Evolutionary conservation across 2,797 vertebrate species (phyloP), one percentile per base, ranked within the genome.

Genomic region (Gadopsis bispinosus): DNA sequence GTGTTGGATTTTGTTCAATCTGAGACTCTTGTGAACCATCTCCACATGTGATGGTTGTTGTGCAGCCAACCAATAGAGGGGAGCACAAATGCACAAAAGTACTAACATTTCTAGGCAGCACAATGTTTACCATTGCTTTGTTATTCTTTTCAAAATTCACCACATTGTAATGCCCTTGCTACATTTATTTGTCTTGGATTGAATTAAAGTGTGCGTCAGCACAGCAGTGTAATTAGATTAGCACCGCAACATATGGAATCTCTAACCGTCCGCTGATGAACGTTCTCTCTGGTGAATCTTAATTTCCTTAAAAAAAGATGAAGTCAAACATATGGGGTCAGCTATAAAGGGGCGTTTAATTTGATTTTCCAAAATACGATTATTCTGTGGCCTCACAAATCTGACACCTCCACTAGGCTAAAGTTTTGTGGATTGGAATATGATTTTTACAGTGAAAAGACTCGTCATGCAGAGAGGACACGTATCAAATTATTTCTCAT

Each of bases 291-390:
- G 37, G 77, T 37, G 61, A 79, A 71, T 33, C 85, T 85, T 77
- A 13, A 79, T 82, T 84, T 80, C 73, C 53, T 43, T 62, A 48
- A 77, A 75, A 56, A 56, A 75, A 75, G 33, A 88, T 80, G 61
- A 83, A 82, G 62, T 71, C 55, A 81, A 88, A 90, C 80, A 87
- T 77, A 80, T 82, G 69, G 75, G 79, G 59, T 83, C 77, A 83
- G 66, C 79, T 87, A 63, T 84, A 88, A 88, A 67, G 45, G 66
- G 19, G 39, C 67, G 59, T 85, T 81, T 75, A 77, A 88, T 86
- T 82, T 80, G 35, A 86, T 79, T 73, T 84, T 68, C 47, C 69
- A 63, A 81, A 83, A 86, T 77, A 37, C 72, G 70, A 87, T 83
- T 79, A 86, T 72, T 73, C 53, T 16, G 45, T 35, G 39, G 80